phyloP scores from a whole-genome alignment of 1,140 invertebrate genomes.

The Neodiprion lecontei region DNA sequence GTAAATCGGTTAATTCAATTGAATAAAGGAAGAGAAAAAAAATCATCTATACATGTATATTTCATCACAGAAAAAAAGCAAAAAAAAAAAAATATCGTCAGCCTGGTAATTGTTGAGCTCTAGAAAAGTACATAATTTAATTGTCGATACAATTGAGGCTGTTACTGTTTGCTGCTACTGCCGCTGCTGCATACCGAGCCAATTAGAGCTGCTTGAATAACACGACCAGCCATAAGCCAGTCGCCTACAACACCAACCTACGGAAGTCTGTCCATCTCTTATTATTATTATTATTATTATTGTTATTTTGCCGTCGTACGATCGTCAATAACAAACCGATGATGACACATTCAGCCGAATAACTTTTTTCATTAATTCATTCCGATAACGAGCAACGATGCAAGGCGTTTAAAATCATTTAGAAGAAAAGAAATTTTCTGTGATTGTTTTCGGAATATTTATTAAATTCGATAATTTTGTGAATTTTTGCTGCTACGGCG shows the following conservation, averaged over 20 bases:
- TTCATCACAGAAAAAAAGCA: too few species aligned
- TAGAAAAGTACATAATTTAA: neutral
- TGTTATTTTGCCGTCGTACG: neutral
- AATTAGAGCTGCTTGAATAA: neutral
- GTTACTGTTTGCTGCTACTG: too few species aligned
- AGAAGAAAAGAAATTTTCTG: too few species aligned
- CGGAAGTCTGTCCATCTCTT: too few species aligned
- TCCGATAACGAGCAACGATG: neutral
- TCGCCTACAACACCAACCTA: neutral
- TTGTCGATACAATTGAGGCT: neutral
- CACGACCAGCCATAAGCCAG: neutral
- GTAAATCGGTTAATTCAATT: neutral
- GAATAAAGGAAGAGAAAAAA: too few species aligned
- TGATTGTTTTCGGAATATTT: too few species aligned
- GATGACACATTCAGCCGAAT: neutral
- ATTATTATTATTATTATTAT: neutral
- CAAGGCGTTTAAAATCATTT: too few species aligned
- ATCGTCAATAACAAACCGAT: too few species aligned
- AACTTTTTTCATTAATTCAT: neutral
- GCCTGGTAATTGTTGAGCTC: neutral
- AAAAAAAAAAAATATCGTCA: too few species aligned
- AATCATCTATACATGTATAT: too few species aligned
- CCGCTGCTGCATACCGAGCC: neutral
- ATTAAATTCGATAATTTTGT: too few species aligned
- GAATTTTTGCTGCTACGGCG: too few species aligned